phyloP scores from a whole-genome alignment of 2,797 vertebrate species.

The Malacoraja senta region DNA sequence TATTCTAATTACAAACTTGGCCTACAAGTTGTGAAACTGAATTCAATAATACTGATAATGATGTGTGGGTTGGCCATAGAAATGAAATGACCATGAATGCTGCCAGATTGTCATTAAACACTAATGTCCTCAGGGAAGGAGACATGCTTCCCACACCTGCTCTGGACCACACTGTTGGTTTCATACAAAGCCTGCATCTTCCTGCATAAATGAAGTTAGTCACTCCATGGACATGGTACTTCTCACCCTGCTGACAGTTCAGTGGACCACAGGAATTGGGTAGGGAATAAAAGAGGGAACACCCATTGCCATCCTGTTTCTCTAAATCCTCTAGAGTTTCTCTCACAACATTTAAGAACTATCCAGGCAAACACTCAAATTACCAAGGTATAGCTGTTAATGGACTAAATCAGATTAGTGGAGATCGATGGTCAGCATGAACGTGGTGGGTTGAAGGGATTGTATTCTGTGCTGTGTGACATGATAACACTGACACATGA shows the following conservation, averaged over 20 bases:
- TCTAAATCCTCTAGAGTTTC: neutral
- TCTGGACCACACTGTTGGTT: conserved; percentile 62
- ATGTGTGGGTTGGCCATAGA: neutral
- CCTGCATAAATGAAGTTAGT: conserved; percentile 78
- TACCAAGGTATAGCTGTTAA: no score
- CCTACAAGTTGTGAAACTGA: neutral
- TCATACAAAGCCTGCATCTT: conserved; percentile 68
- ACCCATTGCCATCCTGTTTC: neutral
- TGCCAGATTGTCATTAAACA: neutral
- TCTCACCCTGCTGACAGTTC: conserved; percentile 66
- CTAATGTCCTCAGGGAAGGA: neutral
- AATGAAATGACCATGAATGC: neutral
- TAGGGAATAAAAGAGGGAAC: neutral
- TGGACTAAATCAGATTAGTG: no score
- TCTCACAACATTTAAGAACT: neutral
- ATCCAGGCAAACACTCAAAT: no score
- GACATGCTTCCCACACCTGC: neutral
- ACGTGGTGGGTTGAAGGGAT: no score
- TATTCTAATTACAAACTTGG: neutral
- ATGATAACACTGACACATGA: no score
- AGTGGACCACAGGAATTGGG: conserved; percentile 76
- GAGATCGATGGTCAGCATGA: no score
- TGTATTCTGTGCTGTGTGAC: no score
- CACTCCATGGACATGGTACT: conserved; percentile 72
- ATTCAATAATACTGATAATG: neutral